These are phyloP conservation scores for Drosophila antonietae DNA, from an alignment of 2,888 invertebrate genomes.

Conservation along the genomic window DNA sequence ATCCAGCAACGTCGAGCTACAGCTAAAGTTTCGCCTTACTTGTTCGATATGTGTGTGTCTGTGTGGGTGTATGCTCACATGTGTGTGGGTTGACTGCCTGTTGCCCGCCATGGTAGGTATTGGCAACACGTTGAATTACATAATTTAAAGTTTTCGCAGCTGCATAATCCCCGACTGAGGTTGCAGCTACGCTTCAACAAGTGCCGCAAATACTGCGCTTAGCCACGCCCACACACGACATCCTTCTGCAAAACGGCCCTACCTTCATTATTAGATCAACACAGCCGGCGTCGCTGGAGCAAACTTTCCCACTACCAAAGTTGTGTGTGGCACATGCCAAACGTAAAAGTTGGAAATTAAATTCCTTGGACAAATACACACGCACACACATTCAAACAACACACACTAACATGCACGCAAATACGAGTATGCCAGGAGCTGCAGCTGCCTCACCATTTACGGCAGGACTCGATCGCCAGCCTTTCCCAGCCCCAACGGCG, in stretches of 20 bases:
- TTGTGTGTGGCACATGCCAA: constrained; percentile 65
- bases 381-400: not conserved
- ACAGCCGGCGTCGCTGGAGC: constrained; percentile 38
- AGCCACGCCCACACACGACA: constrained; percentile 29
- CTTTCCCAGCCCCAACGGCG: constrained; percentile 32
- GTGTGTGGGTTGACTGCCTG: constrained; percentile 32
- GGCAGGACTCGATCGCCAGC: constrained; percentile 25
- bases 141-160: constrained; percentile 73
- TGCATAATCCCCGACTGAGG: constrained; percentile 67
- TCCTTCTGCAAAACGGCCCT: not conserved
- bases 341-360: constrained; percentile 76
- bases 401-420: not conserved
- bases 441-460: constrained; percentile 38
- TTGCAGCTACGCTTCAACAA: constrained; percentile 67
- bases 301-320: constrained; percentile 63
- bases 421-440: constrained; percentile 26
- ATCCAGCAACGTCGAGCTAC: constrained; percentile 38
- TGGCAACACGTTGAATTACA: constrained; percentile 76
- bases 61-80: not conserved
- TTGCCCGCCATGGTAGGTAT: constrained; percentile 38
- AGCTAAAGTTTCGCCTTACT: constrained; percentile 32
- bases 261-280: constrained; percentile 64
- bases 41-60: not conserved
- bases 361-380: constrained; percentile 65
- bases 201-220: constrained; percentile 53